Conservation (phyloP, 2,113 vertebrate genomes). For the Lasiurus cinereus region DNA sequence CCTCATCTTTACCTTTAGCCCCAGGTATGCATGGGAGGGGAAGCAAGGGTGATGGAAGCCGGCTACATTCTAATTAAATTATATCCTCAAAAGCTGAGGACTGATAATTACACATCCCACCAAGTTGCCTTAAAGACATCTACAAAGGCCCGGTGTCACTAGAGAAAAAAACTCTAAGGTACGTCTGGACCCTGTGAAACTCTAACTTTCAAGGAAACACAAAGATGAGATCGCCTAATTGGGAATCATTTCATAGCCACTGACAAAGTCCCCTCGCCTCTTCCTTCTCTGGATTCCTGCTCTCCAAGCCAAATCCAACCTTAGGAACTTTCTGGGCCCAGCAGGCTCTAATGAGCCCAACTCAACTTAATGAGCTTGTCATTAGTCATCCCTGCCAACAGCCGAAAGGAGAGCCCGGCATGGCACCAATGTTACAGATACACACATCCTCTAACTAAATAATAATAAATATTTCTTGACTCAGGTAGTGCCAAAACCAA, state of each 20-base stretch:
- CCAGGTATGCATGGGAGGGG: background rate
- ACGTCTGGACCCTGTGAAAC: background rate
- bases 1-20: conserved; percentile 8
- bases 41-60: background rate
- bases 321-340: conserved; percentile 74
- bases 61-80: background rate
- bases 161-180: background rate
- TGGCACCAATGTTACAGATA: conserved; percentile 41
- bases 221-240: background rate
- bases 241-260: background rate
- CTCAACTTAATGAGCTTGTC: conserved; percentile 75
- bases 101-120: background rate
- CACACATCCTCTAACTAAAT: conserved; percentile 28
- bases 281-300: conserved; percentile 47
- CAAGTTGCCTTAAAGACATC: conserved; percentile 43
- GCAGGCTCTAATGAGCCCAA: conserved; percentile 76
- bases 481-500: conserved; percentile 60
- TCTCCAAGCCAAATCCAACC: conserved; percentile 71
- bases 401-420: conserved; percentile 46
- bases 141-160: conserved; percentile 30
- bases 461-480: conserved; percentile 71
- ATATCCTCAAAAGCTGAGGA: conserved; percentile 56
- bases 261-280: background rate
- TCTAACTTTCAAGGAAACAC: conserved; percentile 11
- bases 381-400: conserved; percentile 70